Percentiles rank a stretch among this genome's conserved stretches.
These are phyloP conservation scores for Lamprologus speciosus DNA, from an alignment of 2,113 vertebrate genomes.

Conservation along the genomic window DNA sequence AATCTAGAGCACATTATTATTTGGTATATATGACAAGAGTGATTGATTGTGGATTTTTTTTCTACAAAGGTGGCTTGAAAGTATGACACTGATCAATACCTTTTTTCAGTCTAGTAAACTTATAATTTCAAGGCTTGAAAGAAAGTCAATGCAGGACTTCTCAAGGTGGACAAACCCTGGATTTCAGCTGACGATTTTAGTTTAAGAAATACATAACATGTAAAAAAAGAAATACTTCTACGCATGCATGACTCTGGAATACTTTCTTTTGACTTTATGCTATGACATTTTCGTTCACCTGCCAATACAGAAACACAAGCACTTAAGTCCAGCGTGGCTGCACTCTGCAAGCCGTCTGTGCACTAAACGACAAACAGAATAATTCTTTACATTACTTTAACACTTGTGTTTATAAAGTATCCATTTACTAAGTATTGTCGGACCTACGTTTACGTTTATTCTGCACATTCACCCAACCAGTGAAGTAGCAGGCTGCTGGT, in stretches of 20 bases:
- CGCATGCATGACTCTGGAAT: neutral
- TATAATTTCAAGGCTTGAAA: neutral
- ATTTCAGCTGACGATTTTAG: neutral
- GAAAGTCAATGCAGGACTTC: neutral
- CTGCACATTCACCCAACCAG: neutral
- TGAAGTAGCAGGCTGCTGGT: neutral
- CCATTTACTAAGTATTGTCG: neutral
- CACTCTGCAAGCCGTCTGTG: neutral
- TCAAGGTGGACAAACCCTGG: neutral
- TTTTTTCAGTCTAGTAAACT: neutral
- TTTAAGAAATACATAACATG: neutral
- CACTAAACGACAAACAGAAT: neutral
- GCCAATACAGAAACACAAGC: neutral
- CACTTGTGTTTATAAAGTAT: neutral
- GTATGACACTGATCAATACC: neutral
- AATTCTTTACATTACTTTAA: neutral
- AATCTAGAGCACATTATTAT: neutral
- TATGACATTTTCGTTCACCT: neutral
- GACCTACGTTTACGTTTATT: neutral
- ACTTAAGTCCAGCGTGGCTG: neutral
- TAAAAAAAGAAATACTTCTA: rapidly evolving
- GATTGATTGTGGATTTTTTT: neutral
- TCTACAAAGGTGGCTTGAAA: neutral
- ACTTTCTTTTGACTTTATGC: neutral
- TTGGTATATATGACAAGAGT: neutral